Conservation (phyloP, 2,113 vertebrate species). For the Apistogramma diplotaenia region DNA sequence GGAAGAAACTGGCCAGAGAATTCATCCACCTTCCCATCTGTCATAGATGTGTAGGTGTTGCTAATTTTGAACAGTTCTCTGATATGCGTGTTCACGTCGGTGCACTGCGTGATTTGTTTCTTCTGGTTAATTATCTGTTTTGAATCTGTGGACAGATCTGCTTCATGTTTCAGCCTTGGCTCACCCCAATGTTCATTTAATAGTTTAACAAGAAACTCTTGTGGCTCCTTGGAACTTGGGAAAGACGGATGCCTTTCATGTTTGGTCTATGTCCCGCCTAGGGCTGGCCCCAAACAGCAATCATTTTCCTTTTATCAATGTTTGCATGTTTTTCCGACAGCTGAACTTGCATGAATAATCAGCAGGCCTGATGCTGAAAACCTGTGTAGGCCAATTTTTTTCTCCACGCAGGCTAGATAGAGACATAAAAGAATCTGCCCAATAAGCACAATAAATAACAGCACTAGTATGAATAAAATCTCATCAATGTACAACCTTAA, state of each 20-base stretch:
- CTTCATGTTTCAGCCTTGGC: neutral
- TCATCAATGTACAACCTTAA: neutral
- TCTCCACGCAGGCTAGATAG: too few species aligned
- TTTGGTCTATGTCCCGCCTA: neutral
- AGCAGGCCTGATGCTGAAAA: neutral
- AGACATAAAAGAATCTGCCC: neutral
- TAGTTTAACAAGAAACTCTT: neutral
- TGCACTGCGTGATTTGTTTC: neutral
- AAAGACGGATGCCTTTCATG: neutral
- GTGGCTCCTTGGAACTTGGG: neutral
- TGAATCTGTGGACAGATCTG: neutral
- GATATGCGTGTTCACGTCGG: neutral
- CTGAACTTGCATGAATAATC: too few species aligned
- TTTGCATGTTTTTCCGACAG: neutral
- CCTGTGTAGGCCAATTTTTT: neutral
- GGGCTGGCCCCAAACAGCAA: neutral
- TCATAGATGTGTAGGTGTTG: neutral
- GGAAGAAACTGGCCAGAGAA: neutral
- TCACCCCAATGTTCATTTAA: neutral
- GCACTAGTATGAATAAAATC: neutral
- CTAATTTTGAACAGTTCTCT: neutral
- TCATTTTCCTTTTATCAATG: neutral
- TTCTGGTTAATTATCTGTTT: neutral
- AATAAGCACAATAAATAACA: neutral
- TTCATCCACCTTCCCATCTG: neutral